Percentiles rank a stretch among this genome's conserved stretches.
Conservation (phyloP, 2,888 invertebrate genomes). For the Apoda limacodes region DNA sequence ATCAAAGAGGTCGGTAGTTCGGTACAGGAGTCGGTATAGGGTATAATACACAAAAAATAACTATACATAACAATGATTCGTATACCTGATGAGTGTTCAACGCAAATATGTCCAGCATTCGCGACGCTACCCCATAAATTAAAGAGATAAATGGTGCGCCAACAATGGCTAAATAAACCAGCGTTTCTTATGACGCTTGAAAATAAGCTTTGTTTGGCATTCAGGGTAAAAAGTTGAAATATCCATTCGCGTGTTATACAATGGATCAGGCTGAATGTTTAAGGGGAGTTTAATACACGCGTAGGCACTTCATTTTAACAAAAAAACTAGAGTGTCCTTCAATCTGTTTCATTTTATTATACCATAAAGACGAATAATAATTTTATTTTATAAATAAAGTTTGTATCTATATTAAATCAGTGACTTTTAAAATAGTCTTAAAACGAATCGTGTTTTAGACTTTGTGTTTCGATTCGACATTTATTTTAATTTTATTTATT, state of each 20-base stretch:
- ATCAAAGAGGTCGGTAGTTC: conserved; percentile 36
- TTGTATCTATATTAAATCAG: too few species aligned
- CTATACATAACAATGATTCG: conserved; percentile 35
- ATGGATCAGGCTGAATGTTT: conserved; percentile 45
- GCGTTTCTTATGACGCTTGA: conserved; percentile 54
- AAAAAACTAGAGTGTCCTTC: conserved; percentile 34
- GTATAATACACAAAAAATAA: conserved; percentile 23
- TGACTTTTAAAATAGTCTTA: too few species aligned
- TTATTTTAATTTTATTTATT: too few species aligned
- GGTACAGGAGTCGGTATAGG: conserved; percentile 22
- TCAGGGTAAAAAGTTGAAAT: conserved; percentile 52
- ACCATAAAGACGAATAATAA: conserved; percentile 35
- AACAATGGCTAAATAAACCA: conserved; percentile 65
- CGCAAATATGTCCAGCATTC: conserved; percentile 56
- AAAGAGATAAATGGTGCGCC: conserved; percentile 61
- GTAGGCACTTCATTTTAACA: conserved; percentile 32
- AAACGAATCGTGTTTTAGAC: too few species aligned
- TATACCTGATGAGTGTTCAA: conserved; percentile 31
- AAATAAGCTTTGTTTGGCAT: conserved; percentile 52
- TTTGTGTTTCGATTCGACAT: too few species aligned
- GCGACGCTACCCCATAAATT: conserved; percentile 61
- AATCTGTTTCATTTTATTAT: conserved; percentile 33
- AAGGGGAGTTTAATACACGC: conserved; percentile 43
- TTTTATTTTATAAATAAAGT: conserved; percentile 21
- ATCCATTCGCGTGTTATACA: conserved; percentile 44